A percentile compares a stretch with the other conserved stretches of the same genome.
These are phyloP conservation scores for Drosophila novamexicana DNA, from an alignment of 1,140 invertebrate genomes.

Conservation along the genomic window DNA sequence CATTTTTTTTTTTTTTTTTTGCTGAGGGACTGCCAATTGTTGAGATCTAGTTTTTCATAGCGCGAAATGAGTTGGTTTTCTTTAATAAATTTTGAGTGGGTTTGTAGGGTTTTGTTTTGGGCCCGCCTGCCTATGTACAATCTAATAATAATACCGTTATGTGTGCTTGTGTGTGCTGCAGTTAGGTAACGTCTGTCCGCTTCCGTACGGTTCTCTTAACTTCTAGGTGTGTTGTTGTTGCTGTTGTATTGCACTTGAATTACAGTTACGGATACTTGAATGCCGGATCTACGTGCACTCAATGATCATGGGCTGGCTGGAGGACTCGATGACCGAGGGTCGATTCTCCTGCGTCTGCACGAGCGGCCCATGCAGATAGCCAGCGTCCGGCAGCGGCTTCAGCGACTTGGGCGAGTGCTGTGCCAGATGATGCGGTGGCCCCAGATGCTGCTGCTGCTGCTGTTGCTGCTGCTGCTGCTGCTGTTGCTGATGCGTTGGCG, in stretches of 20 bases:
- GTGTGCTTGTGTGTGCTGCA: conserved; percentile 73
- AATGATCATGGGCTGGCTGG: conserved; percentile 92
- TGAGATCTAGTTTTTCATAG: conserved; percentile 80
- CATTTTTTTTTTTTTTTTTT: too few relatives aligned
- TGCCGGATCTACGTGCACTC: conserved; percentile 90
- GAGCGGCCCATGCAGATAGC: conserved; percentile 79
- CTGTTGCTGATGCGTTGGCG: conserved; percentile 26
- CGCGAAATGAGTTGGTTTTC: conserved; percentile 54
- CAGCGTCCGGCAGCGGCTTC: conserved; percentile 77
- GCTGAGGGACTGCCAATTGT: conserved; percentile 66
- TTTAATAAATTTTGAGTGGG: conserved; percentile 45
- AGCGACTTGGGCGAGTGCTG: conserved; percentile 59
- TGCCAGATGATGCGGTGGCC: conserved; percentile 17
- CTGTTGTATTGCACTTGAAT: conserved; percentile 76
- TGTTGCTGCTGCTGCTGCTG: conserved; percentile 5
- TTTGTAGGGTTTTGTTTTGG: conserved; percentile 11
- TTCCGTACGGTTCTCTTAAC: conserved; percentile 36
- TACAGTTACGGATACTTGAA: conserved; percentile 16
- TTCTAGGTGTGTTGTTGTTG: conserved; percentile 41
- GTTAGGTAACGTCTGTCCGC: conserved; percentile 41
- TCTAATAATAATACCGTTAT: conserved; percentile 79
- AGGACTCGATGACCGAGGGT: conserved; percentile 93
- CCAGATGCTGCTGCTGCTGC: conserved; percentile 52
- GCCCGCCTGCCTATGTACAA: conserved; percentile 65
- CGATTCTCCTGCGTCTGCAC: conserved; percentile 87